These are phyloP conservation scores for Poecilia picta DNA, from an alignment of 2,797 vertebrate species.

Conservation along the genomic window DNA sequence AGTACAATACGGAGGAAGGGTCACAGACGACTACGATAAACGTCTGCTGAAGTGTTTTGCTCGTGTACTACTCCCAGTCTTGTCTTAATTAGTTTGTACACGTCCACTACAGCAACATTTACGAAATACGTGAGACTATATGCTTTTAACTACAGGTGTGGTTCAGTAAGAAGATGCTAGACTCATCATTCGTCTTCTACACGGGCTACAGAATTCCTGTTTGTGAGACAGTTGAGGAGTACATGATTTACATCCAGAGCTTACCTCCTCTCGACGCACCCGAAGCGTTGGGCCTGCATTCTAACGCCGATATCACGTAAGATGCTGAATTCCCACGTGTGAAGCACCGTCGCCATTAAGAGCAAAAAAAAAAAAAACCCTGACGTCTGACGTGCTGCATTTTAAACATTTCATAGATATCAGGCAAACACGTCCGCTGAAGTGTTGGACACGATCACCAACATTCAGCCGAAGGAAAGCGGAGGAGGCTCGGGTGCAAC, in stretches of 20 bases:
- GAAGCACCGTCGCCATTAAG: neutral
- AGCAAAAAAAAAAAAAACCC: neutral
- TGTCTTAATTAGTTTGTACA: slow-evolving; percentile 4
- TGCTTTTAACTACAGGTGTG: slow-evolving; percentile 78
- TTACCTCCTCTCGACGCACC: slow-evolving; percentile 83
- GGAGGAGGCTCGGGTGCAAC: slow-evolving; percentile 81
- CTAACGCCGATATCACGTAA: slow-evolving; percentile 74
- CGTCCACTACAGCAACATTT: slow-evolving; percentile 1
- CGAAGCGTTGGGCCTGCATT: slow-evolving; percentile 65
- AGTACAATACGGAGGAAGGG: slow-evolving; percentile 84
- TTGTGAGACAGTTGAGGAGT: slow-evolving; percentile 83
- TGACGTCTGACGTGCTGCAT: neutral
- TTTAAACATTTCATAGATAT: slow-evolving; percentile 73
- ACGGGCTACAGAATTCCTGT: slow-evolving; percentile 84
- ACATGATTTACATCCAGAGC: slow-evolving; percentile 83
- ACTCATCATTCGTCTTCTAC: slow-evolving; percentile 83
- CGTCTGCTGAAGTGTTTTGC: slow-evolving; percentile 87
- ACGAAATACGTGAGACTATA: neutral
- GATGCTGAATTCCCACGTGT: neutral
- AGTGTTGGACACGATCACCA: slow-evolving; percentile 85
- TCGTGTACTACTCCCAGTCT: slow-evolving; percentile 42
- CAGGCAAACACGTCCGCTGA: slow-evolving; percentile 85
- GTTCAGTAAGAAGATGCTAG: slow-evolving; percentile 86
- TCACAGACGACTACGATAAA: slow-evolving; percentile 87
- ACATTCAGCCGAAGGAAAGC: slow-evolving; percentile 89